A percentile compares a stretch with the other conserved stretches of the same genome.
phyloP scores from a whole-genome alignment of 2,797 vertebrate genomes.

The Helarctos malayanus region DNA sequence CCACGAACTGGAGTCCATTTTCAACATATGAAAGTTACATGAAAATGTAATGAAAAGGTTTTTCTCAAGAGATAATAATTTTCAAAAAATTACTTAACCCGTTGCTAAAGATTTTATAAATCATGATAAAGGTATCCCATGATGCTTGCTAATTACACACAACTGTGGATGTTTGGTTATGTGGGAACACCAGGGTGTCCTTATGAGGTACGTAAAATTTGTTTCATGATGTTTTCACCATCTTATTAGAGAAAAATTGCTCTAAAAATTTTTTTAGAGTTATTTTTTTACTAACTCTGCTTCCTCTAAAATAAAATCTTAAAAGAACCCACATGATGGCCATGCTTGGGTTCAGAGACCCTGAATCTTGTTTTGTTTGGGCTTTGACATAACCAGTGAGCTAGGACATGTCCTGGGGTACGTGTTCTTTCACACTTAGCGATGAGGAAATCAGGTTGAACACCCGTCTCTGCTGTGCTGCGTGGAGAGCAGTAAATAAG shows the following conservation, averaged over 20 bases:
- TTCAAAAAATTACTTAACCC: neutral
- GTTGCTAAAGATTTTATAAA: neutral
- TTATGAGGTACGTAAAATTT: neutral
- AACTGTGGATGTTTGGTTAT: neutral
- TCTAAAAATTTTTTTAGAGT: neutral
- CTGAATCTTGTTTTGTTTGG: no score
- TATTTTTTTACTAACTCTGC: neutral
- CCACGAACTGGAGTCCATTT: neutral
- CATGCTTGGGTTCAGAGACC: neutral
- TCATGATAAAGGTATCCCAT: neutral
- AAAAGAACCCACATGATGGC: neutral
- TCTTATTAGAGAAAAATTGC: neutral
- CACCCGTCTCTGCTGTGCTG: neutral
- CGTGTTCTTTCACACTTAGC: accelerated
- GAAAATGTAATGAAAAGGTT: no score
- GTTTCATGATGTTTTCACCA: neutral
- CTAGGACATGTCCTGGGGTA: neutral
- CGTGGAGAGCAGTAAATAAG: neutral
- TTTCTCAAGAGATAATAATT: neutral
- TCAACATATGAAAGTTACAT: neutral
- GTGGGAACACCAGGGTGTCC: neutral
- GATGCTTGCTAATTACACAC: neutral
- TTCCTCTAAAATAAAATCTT: neutral
- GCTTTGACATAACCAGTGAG: neutral
- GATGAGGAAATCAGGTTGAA: neutral